Conservation (phyloP, 2,113 vertebrate genomes). For the Eolophus roseicapilla region DNA sequence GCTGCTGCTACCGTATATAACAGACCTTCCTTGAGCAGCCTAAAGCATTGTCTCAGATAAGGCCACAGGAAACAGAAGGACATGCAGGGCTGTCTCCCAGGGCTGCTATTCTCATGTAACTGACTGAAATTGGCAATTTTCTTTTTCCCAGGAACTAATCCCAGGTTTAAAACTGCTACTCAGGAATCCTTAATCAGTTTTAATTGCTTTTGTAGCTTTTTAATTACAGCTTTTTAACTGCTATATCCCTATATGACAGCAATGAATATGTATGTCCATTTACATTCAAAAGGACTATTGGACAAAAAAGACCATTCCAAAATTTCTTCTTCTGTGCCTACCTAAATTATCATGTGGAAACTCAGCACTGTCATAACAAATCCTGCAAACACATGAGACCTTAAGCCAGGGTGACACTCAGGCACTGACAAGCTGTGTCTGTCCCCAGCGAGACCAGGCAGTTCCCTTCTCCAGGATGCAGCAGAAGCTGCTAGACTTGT, state of each 20-base stretch:
- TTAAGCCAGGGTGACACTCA: background rate
- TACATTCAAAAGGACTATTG: background rate
- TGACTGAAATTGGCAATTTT: background rate
- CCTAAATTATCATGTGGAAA: background rate
- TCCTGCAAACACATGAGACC: background rate
- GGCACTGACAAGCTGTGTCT: background rate
- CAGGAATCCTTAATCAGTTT: background rate
- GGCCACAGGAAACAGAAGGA: background rate
- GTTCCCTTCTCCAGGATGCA: background rate
- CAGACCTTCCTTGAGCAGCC: background rate
- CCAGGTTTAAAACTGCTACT: background rate
- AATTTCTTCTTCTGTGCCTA: background rate
- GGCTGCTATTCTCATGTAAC: background rate
- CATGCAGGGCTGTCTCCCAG: background rate
- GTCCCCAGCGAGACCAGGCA: background rate
- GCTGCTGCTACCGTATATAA: background rate
- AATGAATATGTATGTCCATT: background rate
- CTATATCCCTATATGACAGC: background rate
- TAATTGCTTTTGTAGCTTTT: background rate
- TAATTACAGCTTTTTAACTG: background rate
- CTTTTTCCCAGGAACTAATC: background rate
- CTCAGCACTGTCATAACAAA: background rate
- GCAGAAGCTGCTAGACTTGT: background rate
- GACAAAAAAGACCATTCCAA: background rate
- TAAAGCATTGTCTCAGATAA: fast-evolving